These are phyloP conservation scores for Acromyrmex heyeri DNA, from an alignment of 1,140 invertebrate species.

Conservation along the genomic window DNA sequence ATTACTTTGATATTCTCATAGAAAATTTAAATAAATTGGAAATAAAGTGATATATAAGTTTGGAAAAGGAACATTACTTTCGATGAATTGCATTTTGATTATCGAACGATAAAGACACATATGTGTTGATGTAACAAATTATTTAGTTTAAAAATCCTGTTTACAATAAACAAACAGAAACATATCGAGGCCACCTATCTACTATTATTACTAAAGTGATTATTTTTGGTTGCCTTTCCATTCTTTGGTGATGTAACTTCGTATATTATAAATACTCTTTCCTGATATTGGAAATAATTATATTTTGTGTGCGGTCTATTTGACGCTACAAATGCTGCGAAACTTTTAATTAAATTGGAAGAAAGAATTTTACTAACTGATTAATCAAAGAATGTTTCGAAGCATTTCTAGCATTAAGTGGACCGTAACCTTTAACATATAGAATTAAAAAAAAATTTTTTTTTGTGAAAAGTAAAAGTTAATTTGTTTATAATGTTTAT, in stretches of 20 bases:
- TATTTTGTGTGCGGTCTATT: background rate
- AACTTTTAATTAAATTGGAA: too few relatives aligned
- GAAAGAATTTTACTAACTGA: too few relatives aligned
- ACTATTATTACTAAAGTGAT: slow-evolving; percentile 38
- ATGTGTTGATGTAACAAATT: background rate
- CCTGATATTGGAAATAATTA: slow-evolving; percentile 14
- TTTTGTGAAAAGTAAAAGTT: background rate
- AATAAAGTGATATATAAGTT: background rate
- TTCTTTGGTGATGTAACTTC: slow-evolving; percentile 1
- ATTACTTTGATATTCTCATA: slow-evolving; percentile 24
- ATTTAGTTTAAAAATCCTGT: background rate
- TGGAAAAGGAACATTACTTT: slow-evolving; percentile 28
- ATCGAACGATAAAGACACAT: slow-evolving; percentile 14
- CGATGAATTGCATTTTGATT: slow-evolving; percentile 15
- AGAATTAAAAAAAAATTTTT: slow-evolving; percentile 2
- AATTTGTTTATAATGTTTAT: background rate
- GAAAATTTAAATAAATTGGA: slow-evolving; percentile 1
- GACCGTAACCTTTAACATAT: background rate
- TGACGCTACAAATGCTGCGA: too few relatives aligned
- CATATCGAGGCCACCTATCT: slow-evolving; percentile 64
- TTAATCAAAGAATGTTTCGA: too few relatives aligned
- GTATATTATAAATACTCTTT: slow-evolving; percentile 16
- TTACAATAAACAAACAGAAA: slow-evolving; percentile 69
- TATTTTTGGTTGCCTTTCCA: slow-evolving; percentile 18
- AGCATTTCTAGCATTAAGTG: too few relatives aligned